Evolutionary conservation across 2,797 vertebrate species (phyloP), one percentile per base, ranked within the genome.

Genomic region (Peromyscus eremicus): DNA sequence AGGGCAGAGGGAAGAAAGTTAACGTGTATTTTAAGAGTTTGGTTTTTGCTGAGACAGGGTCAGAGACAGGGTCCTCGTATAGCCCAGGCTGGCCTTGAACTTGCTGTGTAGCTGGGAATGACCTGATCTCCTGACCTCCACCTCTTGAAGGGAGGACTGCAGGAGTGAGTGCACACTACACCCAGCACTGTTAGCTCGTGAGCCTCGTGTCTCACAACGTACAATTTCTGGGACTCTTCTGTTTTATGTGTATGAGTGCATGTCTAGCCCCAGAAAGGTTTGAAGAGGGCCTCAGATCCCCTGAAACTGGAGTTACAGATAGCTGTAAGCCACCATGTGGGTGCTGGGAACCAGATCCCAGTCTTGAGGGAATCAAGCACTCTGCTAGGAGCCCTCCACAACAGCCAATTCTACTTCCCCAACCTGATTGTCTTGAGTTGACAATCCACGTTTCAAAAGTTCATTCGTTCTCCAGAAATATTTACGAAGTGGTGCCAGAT

Each of bases 401-500:
- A 62, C 43, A 14, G 29, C 57, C 43, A n/a, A 62, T 16, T 19
- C 92, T 95, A 57, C 6, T 89, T 95, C 89, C 94, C n/a, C 46
- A 96, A 80, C 3, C 57, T 82, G n/a, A 80, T 11, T 81, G 34
- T 80, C 37, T 83, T 91, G 16, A 94, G 68, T 81, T 77, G 73
- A 85, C 19, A 95, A 94, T 25, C 25, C 34, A 70, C 10, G 17
- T 55, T 87, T 93, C 80, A 94, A 17, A 81, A 60, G 71, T 52
- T 96, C 76, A 7, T 52, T 81, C 77, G 29, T 83, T 46, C 71
- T 71, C 73, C 75, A 94, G 91, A 94, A 93, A 94, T 57, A 93
- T 43, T 80, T 62, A 84, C 32, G 40, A 88, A 97, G 71, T 66
- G 27, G 60, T 4, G 16, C 23, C 7, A 73, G 71, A 82, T 11